phyloP scores from a whole-genome alignment of 2,113 vertebrate genomes.

The Anguilla japonica region DNA sequence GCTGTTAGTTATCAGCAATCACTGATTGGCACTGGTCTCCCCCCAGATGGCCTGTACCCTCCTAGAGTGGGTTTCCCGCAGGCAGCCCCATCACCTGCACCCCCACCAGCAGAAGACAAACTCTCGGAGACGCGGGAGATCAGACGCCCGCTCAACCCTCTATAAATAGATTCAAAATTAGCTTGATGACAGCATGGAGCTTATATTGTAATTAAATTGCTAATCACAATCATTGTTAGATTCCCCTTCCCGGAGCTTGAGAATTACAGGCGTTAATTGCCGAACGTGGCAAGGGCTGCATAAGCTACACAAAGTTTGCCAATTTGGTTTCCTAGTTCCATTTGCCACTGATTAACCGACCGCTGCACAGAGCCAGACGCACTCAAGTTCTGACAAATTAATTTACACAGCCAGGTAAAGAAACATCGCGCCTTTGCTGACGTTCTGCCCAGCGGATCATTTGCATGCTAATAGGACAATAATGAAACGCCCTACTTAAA shows the following conservation, averaged over 20 bases:
- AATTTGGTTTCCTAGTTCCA: slow-evolving; percentile 60
- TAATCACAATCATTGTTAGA: slow-evolving; percentile 72
- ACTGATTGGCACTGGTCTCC: not conserved
- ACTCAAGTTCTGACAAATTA: not conserved
- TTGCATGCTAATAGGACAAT: slow-evolving; percentile 49
- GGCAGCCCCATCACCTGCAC: not conserved
- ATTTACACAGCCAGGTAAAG: slow-evolving; percentile 31
- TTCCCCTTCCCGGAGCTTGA: slow-evolving; percentile 58
- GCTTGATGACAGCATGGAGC: slow-evolving; percentile 56
- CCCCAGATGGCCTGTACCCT: not conserved
- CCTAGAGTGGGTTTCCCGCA: not conserved
- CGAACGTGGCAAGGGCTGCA: slow-evolving; percentile 58
- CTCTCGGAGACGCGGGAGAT: not conserved
- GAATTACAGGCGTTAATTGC: slow-evolving; percentile 67
- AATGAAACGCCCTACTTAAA: slow-evolving; percentile 34
- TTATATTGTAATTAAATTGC: slow-evolving; percentile 67
- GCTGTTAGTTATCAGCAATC: not conserved
- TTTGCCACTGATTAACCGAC: slow-evolving; percentile 63
- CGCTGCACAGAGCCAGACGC: slow-evolving; percentile 40
- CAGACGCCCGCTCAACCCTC: not conserved
- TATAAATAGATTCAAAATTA: slow-evolving; percentile 55
- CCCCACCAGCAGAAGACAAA: not conserved
- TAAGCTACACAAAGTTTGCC: slow-evolving; percentile 58
- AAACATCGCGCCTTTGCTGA: not conserved
- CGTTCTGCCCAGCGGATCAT: slow-evolving; percentile 33